A percentile compares a stretch with the other conserved stretches of the same genome.
Conservation (phyloP, 2,113 vertebrate genomes). For the Emydocephalus ijimae region DNA sequence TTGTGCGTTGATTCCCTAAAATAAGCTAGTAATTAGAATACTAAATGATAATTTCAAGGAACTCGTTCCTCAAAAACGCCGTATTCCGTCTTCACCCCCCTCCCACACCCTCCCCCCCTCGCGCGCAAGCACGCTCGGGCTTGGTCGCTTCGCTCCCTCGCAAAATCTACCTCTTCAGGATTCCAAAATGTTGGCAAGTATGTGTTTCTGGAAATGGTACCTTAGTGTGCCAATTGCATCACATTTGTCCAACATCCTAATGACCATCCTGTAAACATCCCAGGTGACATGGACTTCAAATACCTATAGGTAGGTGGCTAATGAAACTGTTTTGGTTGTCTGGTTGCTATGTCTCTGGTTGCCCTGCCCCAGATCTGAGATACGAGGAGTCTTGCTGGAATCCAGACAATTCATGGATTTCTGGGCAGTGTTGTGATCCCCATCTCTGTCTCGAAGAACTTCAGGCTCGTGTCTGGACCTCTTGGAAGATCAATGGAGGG, state of each 20-base stretch:
- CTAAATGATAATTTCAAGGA: too few relatives aligned
- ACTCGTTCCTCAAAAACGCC: too few relatives aligned
- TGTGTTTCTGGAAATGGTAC: background rate
- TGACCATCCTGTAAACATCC: background rate
- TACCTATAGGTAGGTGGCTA: background rate
- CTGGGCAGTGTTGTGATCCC: background rate
- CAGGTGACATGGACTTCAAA: background rate
- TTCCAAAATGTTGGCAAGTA: too few relatives aligned
- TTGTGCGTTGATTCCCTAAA: too few relatives aligned
- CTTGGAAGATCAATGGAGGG: constrained; percentile 1
- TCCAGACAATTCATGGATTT: background rate
- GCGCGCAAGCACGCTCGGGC: too few relatives aligned
- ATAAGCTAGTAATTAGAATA: too few relatives aligned
- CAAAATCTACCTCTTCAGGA: too few relatives aligned
- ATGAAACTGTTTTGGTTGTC: background rate
- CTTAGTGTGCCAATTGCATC: background rate
- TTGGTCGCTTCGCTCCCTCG: too few relatives aligned
- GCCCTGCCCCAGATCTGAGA: background rate
- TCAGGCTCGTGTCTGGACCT: background rate
- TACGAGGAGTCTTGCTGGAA: background rate
- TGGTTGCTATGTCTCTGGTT: background rate
- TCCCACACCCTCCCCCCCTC: too few relatives aligned
- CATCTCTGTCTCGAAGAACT: fast-evolving
- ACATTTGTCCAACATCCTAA: background rate
- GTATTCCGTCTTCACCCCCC: too few relatives aligned